Conservation (phyloP, 2,888 invertebrate genomes). For the Bembecia ichneumoniformis region DNA sequence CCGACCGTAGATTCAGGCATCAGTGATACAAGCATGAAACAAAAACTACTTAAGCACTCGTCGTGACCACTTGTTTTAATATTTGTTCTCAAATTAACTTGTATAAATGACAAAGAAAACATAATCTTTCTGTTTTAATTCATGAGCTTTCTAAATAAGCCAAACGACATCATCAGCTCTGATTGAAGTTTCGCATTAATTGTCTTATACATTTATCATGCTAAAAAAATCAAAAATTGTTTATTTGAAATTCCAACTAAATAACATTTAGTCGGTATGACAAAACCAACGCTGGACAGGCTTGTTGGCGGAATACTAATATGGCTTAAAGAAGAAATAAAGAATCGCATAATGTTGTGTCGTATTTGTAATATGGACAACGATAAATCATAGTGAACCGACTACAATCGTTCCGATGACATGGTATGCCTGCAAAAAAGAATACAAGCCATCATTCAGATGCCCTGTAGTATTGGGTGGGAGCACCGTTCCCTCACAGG, state of each 20-base stretch:
- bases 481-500: conserved; percentile 42
- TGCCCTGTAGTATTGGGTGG: conserved; percentile 66
- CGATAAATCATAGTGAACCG: conserved; percentile 71
- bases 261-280: conserved; percentile 71
- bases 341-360: conserved; percentile 68
- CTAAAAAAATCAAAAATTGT: conserved; percentile 52
- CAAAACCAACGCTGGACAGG: conserved; percentile 65
- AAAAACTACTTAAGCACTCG: conserved; percentile 16
- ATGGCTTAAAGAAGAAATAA: conserved; percentile 70
- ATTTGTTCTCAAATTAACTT: conserved; percentile 61
- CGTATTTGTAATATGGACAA: conserved; percentile 71
- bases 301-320: conserved; percentile 70
- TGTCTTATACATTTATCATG: conserved; percentile 46
- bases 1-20: neutral
- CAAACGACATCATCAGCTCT: conserved; percentile 37
- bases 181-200: conserved; percentile 60
- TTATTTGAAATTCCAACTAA: conserved; percentile 70
- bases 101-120: conserved; percentile 36
- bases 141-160: conserved; percentile 57
- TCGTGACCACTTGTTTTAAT: conserved; percentile 43
- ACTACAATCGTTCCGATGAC: conserved; percentile 71
- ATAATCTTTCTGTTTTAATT: conserved; percentile 51
- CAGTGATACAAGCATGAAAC: neutral
- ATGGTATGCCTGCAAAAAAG: conserved; percentile 69
- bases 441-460: conserved; percentile 67